A percentile compares a stretch with the other conserved stretches of the same genome.
These are phyloP conservation scores for human DNA, from an alignment of 2,113 vertebrate species.

Conservation along the genomic window DNA sequence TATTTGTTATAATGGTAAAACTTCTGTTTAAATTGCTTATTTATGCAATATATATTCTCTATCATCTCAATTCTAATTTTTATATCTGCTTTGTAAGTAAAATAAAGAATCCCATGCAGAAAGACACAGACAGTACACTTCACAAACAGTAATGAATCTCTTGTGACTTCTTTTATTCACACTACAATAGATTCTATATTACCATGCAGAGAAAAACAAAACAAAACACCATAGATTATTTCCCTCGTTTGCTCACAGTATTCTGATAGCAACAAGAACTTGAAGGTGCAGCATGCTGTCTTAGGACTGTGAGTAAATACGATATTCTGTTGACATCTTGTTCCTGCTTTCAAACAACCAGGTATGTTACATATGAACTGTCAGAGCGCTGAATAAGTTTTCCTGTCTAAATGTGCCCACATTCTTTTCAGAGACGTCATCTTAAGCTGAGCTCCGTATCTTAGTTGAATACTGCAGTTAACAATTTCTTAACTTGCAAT, in stretches of 20 bases:
- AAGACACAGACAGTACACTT: slow-evolving; percentile 62
- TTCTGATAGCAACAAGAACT: slow-evolving; percentile 59
- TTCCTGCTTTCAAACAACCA: slow-evolving; percentile 59
- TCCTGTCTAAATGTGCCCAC: slow-evolving; percentile 49
- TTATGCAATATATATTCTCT: slow-evolving; percentile 72
- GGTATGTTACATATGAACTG: slow-evolving; percentile 55
- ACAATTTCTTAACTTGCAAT: slow-evolving; percentile 59
- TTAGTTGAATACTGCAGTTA: slow-evolving; percentile 12
- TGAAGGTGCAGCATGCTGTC: slow-evolving; percentile 40
- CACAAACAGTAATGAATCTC: slow-evolving; percentile 76
- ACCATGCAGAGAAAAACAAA: slow-evolving; percentile 68
- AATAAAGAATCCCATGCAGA: slow-evolving; percentile 74
- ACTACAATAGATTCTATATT: slow-evolving; percentile 58
- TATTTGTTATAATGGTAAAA: slow-evolving; percentile 72
- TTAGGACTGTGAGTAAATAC: slow-evolving; percentile 48
- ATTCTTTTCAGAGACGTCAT: slow-evolving; percentile 51
- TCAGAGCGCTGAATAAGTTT: slow-evolving; percentile 53
- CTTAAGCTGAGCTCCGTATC: slow-evolving; percentile 36
- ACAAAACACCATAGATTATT: slow-evolving; percentile 69
- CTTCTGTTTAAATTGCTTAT: slow-evolving; percentile 71
- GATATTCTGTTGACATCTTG: slow-evolving; percentile 65
- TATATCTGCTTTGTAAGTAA: slow-evolving; percentile 73
- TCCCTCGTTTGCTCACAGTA: slow-evolving; percentile 58
- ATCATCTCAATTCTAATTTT: slow-evolving; percentile 76
- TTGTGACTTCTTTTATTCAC: slow-evolving; percentile 61